A percentile compares a stretch with the other conserved stretches of the same genome.
phyloP scores from a whole-genome alignment of 1,140 invertebrate genomes.

The Aricia agestis region DNA sequence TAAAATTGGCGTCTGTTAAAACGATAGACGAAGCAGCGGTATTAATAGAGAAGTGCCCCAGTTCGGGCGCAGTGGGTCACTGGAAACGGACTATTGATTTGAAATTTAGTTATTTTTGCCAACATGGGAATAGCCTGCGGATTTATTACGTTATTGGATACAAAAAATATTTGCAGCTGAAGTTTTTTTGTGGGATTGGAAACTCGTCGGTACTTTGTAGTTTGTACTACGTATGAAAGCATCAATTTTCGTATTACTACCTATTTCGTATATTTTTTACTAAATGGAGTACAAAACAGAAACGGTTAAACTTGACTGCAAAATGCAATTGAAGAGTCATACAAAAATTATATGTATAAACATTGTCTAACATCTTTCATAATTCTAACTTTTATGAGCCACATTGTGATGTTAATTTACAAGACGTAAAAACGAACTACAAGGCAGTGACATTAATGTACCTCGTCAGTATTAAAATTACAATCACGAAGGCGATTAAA shows the following conservation, averaged over 20 bases:
- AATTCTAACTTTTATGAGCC: not conserved
- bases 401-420: not conserved
- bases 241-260: too few species aligned
- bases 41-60: constrained; percentile 56
- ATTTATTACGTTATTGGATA: not conserved
- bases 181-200: too few species aligned
- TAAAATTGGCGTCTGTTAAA: constrained; percentile 49
- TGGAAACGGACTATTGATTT: constrained; percentile 61
- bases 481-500: constrained; percentile 2
- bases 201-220: too few species aligned
- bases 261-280: too few species aligned
- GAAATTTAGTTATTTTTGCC: constrained; percentile 62
- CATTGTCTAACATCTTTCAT: not conserved
- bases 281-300: too few species aligned
- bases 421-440: not conserved
- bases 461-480: not conserved
- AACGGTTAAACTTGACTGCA: too few species aligned
- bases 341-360: too few species aligned
- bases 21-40: constrained; percentile 40
- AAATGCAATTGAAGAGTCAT: too few species aligned
- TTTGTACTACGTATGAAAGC: too few species aligned
- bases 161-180: too few species aligned
- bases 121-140: constrained; percentile 28
- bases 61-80: constrained; percentile 55
- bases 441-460: not conserved